Conservation (phyloP, 2,113 vertebrate genomes). For the Eulemur rufifrons region DNA sequence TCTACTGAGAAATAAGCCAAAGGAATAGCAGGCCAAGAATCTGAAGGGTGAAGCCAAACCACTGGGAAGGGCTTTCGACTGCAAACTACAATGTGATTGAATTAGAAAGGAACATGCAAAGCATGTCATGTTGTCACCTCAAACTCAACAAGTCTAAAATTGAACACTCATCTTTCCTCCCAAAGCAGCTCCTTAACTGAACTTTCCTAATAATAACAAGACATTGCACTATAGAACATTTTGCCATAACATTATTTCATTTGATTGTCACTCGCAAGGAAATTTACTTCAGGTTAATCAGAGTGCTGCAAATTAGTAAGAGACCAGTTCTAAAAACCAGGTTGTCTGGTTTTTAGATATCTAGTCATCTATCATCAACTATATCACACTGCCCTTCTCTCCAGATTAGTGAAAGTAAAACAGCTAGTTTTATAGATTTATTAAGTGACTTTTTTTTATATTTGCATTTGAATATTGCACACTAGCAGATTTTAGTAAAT, state of each 20-base stretch:
- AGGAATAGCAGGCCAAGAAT: constrained; percentile 58
- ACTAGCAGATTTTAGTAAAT: constrained; percentile 4
- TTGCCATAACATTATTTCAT: background rate
- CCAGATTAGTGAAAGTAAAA: background rate
- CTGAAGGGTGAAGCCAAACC: constrained; percentile 64
- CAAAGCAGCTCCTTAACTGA: background rate
- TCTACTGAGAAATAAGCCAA: constrained; percentile 64
- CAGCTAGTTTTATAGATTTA: constrained; percentile 15
- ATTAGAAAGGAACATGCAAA: constrained; percentile 46
- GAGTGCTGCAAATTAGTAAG: background rate
- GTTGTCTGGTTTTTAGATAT: background rate
- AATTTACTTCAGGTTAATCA: background rate
- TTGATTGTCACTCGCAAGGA: background rate
- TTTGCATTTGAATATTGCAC: background rate
- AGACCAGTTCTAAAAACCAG: background rate
- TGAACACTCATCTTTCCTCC: constrained; percentile 21
- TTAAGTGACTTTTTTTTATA: constrained; percentile 16
- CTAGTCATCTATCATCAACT: background rate
- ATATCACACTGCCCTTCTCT: background rate
- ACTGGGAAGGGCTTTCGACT: constrained; percentile 47
- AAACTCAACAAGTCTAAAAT: constrained; percentile 40
- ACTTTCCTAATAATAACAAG: background rate
- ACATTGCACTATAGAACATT: background rate
- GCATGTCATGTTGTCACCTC: constrained; percentile 51
- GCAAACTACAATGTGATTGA: background rate